Percentiles rank a stretch among this genome's conserved stretches.
phyloP scores from a whole-genome alignment of 2,113 vertebrate species.

The Semnornis frantzii region DNA sequence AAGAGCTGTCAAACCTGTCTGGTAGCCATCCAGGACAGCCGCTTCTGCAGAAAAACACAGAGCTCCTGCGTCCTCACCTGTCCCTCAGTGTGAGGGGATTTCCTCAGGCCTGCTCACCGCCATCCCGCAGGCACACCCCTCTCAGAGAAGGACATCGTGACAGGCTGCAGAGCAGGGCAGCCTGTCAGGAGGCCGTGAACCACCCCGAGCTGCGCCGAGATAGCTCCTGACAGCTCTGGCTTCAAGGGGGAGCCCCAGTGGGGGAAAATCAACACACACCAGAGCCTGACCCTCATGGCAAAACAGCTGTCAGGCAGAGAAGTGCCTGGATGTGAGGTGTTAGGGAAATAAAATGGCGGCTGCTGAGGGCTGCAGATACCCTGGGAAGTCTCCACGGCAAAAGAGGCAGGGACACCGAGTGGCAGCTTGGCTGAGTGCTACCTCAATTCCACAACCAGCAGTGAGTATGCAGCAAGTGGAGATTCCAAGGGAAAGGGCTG shows the following conservation, averaged over 20 bases:
- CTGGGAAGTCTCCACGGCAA: too few species aligned
- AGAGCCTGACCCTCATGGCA: accelerated
- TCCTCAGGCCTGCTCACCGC: accelerated
- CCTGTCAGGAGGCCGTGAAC: background rate
- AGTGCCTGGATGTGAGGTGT: accelerated
- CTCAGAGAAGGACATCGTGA: accelerated
- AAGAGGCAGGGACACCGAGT: background rate
- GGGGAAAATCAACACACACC: accelerated
- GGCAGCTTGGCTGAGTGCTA: background rate
- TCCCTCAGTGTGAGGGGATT: background rate
- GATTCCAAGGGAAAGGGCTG: background rate
- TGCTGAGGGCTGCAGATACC: too few species aligned
- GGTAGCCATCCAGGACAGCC: background rate
- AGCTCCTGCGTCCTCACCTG: background rate
- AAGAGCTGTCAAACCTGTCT: accelerated
- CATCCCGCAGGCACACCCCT: background rate
- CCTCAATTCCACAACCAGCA: background rate
- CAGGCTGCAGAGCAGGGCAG: accelerated
- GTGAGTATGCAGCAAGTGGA: accelerated
- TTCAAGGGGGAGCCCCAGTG: accelerated
- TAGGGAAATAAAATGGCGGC: accelerated
- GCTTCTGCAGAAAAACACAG: background rate
- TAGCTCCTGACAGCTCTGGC: accelerated
- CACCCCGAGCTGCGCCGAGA: accelerated
- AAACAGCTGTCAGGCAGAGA: background rate